Base-by-base conservation (phyloP, 2,888 invertebrate species). In the Melieria omissa region DNA sequence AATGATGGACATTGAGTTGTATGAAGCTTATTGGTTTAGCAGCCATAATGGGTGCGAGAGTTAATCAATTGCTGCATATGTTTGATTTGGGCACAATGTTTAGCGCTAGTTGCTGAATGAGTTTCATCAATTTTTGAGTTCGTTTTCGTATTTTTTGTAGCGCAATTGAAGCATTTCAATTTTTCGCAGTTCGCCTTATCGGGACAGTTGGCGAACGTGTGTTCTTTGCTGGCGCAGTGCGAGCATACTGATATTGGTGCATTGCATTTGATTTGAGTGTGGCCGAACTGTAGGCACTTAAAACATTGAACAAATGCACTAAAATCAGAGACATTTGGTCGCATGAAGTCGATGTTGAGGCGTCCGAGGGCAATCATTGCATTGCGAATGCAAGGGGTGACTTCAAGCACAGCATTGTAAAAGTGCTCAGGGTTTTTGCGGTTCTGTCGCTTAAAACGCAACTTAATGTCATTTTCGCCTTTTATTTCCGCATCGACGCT, bases 161-260 rank as follows among this genome's bases (percentile, higher is more conserved):
- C 7, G 16, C 52, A 65, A 49, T 65, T 65, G 12, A 65, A 44
- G 42, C 65, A 65, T 52, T 65, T 49, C 7, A 65, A 4, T 54
- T 65, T 49, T 12, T 5, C 12, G 41, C 6, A 41, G 8, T 60
- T 3, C 6, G 8, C 58, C 41, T 42, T n/a, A 60, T 60, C 4
- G 7, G 29, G 29, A 42, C 58, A 60, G 12, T 14, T 58, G 7
- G 29, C 29, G 29, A 29, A 29, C 29, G 29, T 29, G 29, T 58
- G 58, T 7, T 58, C 29, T 9, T 16, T 58, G 16, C n/a, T 12
- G 12, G 54, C 12, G 54, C 54, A 54, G 12, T 54, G 12, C 14
- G 54, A 54, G 54, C 12, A 54, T 14, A 10, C 6, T 14, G 54
- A 2, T 6, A 16, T 6, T 54, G 12, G 10, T 10, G 12, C 8